Evolutionary conservation across 2,888 invertebrate species (phyloP).

Genomic region (Rhyacophila evoluta): DNA sequence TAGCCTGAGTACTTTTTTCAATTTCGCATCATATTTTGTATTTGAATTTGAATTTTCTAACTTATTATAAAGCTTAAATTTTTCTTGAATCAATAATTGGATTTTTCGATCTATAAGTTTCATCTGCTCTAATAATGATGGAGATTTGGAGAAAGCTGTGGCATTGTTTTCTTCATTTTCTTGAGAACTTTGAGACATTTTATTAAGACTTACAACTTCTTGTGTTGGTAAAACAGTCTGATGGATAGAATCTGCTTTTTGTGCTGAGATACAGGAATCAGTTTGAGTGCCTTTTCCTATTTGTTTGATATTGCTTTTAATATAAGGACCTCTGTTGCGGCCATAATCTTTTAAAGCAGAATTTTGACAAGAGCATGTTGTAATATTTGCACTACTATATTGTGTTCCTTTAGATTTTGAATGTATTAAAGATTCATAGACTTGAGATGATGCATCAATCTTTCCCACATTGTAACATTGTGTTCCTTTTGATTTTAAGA

Average conservation of each 20-base stretch:
- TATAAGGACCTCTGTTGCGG: neutral
- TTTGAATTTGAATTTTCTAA: conserved; percentile 59
- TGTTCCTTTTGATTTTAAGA: conserved; percentile 40
- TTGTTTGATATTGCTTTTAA: neutral
- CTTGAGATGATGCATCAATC: conserved; percentile 48
- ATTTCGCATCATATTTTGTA: neutral
- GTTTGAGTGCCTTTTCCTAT: neutral
- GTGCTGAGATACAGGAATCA: neutral
- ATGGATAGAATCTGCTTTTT: neutral
- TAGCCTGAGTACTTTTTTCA: neutral
- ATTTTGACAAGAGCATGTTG: conserved; percentile 44
- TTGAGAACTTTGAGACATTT: neutral
- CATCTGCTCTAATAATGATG: conserved; percentile 66
- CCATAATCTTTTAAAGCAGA: neutral
- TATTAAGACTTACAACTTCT: neutral
- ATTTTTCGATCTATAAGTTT: conserved; percentile 73
- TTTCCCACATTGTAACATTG: conserved; percentile 47
- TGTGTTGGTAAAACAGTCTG: neutral
- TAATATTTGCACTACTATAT: conserved; percentile 16
- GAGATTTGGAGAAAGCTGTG: neutral
- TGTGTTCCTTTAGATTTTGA: conserved; percentile 52
- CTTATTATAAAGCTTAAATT: conserved; percentile 70
- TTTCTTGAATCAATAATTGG: conserved; percentile 70
- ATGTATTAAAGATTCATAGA: conserved; percentile 49
- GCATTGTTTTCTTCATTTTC: neutral